Evolutionary conservation across 2,888 invertebrate species (phyloP).

Genomic region (Pardosa pseudoannulata): DNA sequence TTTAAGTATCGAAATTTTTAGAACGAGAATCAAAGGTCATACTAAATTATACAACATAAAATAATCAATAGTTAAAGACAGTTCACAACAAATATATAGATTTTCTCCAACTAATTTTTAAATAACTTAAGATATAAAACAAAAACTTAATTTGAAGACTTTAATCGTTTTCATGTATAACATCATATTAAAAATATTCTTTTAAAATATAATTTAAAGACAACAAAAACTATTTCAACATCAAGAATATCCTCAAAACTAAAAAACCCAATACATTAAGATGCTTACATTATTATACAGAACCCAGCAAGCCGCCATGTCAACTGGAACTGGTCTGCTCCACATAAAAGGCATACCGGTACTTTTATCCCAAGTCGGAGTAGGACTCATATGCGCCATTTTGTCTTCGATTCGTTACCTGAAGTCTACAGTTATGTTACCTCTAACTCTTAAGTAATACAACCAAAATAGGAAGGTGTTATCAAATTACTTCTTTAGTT

Average conservation of each 20-base stretch:
- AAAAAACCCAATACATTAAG: neutral
- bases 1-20: no score
- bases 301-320: constrained; percentile 68
- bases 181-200: no score
- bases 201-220: no score
- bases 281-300: constrained; percentile 70
- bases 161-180: no score
- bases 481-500: neutral
- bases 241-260: neutral
- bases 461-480: neutral
- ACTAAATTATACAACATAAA: no score
- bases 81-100: no score
- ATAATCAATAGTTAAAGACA: no score
- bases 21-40: no score
- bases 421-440: neutral
- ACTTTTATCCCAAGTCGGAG: constrained; percentile 72
- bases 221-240: no score
- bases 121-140: no score
- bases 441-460: neutral
- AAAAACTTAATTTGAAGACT: no score
- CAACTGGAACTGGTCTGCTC: constrained; percentile 68
- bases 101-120: no score
- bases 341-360: constrained; percentile 69
- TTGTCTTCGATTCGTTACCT: constrained; percentile 55
- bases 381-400: constrained; percentile 73